Conservation (phyloP, 1,140 invertebrate species). For the Pseudomyrmex cubaensis region DNA sequence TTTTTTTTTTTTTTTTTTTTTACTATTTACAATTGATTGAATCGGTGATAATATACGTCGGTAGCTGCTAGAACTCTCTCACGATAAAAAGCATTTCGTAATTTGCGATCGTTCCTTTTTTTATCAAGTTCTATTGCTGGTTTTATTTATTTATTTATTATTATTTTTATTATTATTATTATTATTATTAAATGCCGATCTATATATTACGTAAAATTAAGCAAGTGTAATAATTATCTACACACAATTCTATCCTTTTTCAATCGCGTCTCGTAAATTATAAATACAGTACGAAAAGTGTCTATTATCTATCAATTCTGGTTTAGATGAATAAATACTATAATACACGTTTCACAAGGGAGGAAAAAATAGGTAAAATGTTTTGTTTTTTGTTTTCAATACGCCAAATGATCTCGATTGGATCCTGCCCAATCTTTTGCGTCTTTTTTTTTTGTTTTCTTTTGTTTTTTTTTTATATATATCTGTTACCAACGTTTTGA, state of each 20-base stretch:
- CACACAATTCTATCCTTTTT: conserved; percentile 54
- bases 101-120: conserved; percentile 2
- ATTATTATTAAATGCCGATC: conserved; percentile 10
- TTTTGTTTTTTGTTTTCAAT: conserved; percentile 14
- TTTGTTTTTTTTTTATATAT: conserved; percentile 46
- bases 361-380: conserved; percentile 34
- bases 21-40: conserved; percentile 70
- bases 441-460: conserved; percentile 51
- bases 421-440: conserved; percentile 81
- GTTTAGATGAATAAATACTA: conserved; percentile 82
- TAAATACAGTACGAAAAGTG: conserved; percentile 75
- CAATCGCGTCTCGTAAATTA: conserved; percentile 52
- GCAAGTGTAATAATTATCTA: conserved; percentile 65
- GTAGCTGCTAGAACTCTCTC: conserved; percentile 42
- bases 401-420: conserved; percentile 73
- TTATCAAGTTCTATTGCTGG: neutral
- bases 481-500: neutral
- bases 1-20: conserved; percentile 59
- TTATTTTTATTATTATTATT: conserved; percentile 3
- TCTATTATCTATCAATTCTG: conserved; percentile 35
- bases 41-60: conserved; percentile 54
- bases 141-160: too few species aligned
- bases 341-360: conserved; percentile 66
- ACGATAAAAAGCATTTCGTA: conserved; percentile 31
- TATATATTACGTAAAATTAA: conserved; percentile 16